These are phyloP conservation scores for Antheraea yamamai DNA, from an alignment of 2,888 invertebrate genomes.

Conservation along the genomic window DNA sequence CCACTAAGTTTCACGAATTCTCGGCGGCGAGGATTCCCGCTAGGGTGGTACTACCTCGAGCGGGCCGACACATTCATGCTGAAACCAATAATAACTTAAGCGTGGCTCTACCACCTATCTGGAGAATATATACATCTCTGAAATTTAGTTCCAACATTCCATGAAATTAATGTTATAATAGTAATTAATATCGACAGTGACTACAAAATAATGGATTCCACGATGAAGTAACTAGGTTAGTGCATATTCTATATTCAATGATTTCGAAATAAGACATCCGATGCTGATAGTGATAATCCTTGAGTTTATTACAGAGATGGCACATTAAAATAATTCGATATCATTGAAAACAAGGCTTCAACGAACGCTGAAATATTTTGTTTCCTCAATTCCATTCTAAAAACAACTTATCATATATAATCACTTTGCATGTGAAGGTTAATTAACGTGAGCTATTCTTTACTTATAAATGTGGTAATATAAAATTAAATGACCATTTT, in stretches of 20 bases:
- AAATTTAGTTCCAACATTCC: background rate
- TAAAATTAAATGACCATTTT: too few species aligned
- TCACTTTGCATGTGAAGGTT: background rate
- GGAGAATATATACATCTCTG: too few species aligned
- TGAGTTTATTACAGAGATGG: background rate
- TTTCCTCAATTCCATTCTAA: background rate
- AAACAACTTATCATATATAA: background rate
- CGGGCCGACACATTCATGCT: too few species aligned
- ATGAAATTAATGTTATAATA: background rate
- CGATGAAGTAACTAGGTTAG: background rate
- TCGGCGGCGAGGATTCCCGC: too few species aligned
- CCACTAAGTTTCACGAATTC: too few species aligned
- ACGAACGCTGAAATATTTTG: background rate
- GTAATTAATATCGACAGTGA: background rate
- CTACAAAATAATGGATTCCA: background rate
- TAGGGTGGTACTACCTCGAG: too few species aligned
- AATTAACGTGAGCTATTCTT: background rate
- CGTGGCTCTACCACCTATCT: too few species aligned
- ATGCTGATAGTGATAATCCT: background rate
- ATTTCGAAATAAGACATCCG: background rate
- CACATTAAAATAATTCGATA: background rate
- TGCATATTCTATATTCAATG: background rate
- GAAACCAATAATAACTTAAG: too few species aligned
- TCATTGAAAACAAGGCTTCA: conserved; percentile 6
- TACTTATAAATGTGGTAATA: background rate